A percentile compares a stretch with the other conserved stretches of the same genome.
Conservation (phyloP, 2,113 vertebrate species). For the Oenanthe oenanthe region DNA sequence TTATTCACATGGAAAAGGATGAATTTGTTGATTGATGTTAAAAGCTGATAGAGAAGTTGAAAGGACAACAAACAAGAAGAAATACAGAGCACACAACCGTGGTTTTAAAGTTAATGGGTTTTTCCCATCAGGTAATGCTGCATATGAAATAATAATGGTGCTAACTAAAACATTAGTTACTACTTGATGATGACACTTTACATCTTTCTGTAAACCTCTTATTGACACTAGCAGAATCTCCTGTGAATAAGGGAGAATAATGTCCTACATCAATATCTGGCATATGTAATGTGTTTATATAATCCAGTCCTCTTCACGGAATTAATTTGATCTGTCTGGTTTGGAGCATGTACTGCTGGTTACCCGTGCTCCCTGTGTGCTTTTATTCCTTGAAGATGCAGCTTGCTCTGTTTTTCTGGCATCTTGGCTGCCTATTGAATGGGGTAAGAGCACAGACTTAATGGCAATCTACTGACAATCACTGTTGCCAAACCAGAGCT, state of each 20-base stretch:
- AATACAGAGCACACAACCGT: not conserved
- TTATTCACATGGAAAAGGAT: slow-evolving; percentile 15
- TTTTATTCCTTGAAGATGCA: not conserved
- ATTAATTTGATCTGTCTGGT: slow-evolving; percentile 1
- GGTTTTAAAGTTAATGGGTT: slow-evolving; percentile 26
- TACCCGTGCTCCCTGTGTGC: not conserved
- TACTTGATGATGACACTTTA: slow-evolving; percentile 4
- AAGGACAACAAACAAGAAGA: slow-evolving; percentile 43
- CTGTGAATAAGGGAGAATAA: slow-evolving; percentile 13
- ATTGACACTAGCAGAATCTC: slow-evolving; percentile 22
- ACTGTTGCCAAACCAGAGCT: not conserved
- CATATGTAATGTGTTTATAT: not conserved
- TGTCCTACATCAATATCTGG: not conserved
- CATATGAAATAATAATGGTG: slow-evolving; percentile 43
- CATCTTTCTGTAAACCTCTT: slow-evolving; percentile 26
- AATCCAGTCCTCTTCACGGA: not conserved
- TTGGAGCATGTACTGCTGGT: not conserved
- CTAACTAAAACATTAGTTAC: slow-evolving; percentile 54
- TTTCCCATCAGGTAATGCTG: slow-evolving; percentile 17
- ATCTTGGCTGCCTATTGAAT: not conserved
- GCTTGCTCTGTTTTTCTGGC: not conserved
- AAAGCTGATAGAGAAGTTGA: slow-evolving; percentile 21
- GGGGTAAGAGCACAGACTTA: not conserved
- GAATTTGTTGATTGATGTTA: slow-evolving; percentile 34
- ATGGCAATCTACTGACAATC: not conserved